These are phyloP conservation scores for Typhlichthys subterraneus DNA, from an alignment of 2,797 vertebrate species.

Conservation along the genomic window DNA sequence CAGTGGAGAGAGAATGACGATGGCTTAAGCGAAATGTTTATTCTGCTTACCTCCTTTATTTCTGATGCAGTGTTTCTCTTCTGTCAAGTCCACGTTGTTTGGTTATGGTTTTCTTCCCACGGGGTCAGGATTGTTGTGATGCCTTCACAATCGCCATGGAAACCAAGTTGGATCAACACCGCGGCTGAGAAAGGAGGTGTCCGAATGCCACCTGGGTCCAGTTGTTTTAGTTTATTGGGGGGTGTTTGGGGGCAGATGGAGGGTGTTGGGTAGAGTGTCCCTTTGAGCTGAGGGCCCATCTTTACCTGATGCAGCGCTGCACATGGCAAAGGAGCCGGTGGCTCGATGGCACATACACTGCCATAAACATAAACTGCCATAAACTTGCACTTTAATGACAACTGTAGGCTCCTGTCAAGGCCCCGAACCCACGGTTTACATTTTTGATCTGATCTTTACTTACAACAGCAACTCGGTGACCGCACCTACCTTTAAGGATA, in stretches of 20 bases:
- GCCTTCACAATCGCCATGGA: constrained; percentile 74
- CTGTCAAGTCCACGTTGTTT: constrained; percentile 23
- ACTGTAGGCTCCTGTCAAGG: constrained; percentile 75
- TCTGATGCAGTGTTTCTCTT: constrained; percentile 72
- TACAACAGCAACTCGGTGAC: constrained; percentile 78
- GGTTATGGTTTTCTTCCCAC: constrained; percentile 34
- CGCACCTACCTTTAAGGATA: constrained; percentile 86
- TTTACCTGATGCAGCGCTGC: constrained; percentile 76
- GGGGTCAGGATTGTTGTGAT: constrained; percentile 63
- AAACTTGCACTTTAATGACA: constrained; percentile 86
- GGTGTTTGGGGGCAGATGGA: constrained; percentile 39
- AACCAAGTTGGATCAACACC: constrained; percentile 56
- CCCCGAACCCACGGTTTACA: constrained; percentile 82
- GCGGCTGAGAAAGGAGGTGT: constrained; percentile 37
- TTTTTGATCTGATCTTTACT: constrained; percentile 76
- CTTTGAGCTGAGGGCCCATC: constrained; percentile 41
- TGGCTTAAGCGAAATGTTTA: constrained; percentile 58
- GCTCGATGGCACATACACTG: constrained; percentile 69
- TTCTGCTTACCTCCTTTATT: constrained; percentile 76
- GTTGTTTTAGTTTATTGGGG: constrained; percentile 10
- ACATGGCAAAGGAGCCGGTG: constrained; percentile 62
- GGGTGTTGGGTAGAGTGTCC: constrained; percentile 40
- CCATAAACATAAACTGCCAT: constrained; percentile 81
- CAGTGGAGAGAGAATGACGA: constrained; percentile 54
- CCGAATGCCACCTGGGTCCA: constrained; percentile 47